Conservation (phyloP, 2,888 invertebrate genomes). For the Falcaria lacertinaria region DNA sequence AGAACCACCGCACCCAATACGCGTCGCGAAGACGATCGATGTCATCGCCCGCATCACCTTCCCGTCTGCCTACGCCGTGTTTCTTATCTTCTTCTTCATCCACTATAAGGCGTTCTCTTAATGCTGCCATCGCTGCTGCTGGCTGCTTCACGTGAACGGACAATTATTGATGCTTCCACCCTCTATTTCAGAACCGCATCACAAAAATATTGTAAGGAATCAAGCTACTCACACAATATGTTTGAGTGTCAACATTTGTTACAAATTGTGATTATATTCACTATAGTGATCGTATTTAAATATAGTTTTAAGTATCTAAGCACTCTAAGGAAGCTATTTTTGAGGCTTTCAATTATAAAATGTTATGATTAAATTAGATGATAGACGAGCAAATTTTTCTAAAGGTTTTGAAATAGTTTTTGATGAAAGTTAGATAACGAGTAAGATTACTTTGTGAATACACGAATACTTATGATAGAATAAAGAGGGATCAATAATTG, state of each 20-base stretch:
- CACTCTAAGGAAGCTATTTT: slow-evolving; percentile 34
- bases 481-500: slow-evolving; percentile 66
- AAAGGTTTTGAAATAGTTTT: slow-evolving; percentile 72
- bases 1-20: slow-evolving; percentile 94
- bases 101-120: slow-evolving; percentile 93
- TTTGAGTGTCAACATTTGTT: slow-evolving; percentile 45
- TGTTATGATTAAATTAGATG: slow-evolving; percentile 23
- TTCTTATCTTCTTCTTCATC: slow-evolving; percentile 96
- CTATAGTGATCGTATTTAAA: slow-evolving; percentile 47
- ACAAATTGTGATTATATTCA: slow-evolving; percentile 54
- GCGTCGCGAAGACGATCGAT: slow-evolving; percentile 96
- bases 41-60: slow-evolving; percentile 96
- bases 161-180: slow-evolving; percentile 44
- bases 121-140: slow-evolving; percentile 52
- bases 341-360: slow-evolving; percentile 44
- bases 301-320: slow-evolving; percentile 33
- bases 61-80: slow-evolving; percentile 94
- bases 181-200: slow-evolving; percentile 43
- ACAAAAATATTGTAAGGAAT: slow-evolving; percentile 39
- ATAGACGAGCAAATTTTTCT: slow-evolving; percentile 45
- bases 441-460: slow-evolving; percentile 47
- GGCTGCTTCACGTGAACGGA: slow-evolving; percentile 53
- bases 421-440: slow-evolving; percentile 37
- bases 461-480: slow-evolving; percentile 58
- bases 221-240: slow-evolving; percentile 37